Conservation (phyloP, 2,888 invertebrate species). For the Aethes cnicana region DNA sequence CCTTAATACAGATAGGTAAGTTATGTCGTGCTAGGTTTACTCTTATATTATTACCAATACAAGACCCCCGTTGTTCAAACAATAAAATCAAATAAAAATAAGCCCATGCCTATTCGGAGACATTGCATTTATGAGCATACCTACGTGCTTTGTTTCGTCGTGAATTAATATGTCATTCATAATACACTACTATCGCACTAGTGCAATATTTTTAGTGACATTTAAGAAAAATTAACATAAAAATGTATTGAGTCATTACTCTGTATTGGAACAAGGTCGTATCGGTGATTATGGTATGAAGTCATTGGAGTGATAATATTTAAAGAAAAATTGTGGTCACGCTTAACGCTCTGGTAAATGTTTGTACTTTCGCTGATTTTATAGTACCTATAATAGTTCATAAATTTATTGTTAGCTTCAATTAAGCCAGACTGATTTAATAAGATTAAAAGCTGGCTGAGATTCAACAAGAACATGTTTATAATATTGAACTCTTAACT, state of each 20-base stretch:
- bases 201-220: conserved; percentile 10
- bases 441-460: too few relatives aligned
- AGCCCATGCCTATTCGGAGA: background rate
- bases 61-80: background rate
- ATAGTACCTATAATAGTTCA: conserved; percentile 8
- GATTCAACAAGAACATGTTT: too few relatives aligned
- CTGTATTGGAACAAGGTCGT: conserved; percentile 26
- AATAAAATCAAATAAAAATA: conserved; percentile 18
- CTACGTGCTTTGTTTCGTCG: conserved; percentile 4
- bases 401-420: background rate
- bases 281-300: conserved; percentile 24
- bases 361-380: conserved; percentile 39
- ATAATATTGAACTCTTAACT: too few relatives aligned
- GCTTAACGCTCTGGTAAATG: conserved; percentile 39
- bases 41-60: conserved; percentile 6
- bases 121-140: background rate
- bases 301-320: conserved; percentile 26
- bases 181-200: conserved; percentile 1
- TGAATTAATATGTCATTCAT: conserved; percentile 10
- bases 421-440: background rate
- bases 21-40: too few relatives aligned
- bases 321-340: conserved; percentile 38
- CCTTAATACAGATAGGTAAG: too few relatives aligned
- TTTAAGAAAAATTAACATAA: conserved; percentile 7
- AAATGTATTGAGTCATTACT: conserved; percentile 1